A percentile compares a stretch with the other conserved stretches of the same genome.
phyloP scores from a whole-genome alignment of 2,113 vertebrate species.

The Okapia johnstoni region DNA sequence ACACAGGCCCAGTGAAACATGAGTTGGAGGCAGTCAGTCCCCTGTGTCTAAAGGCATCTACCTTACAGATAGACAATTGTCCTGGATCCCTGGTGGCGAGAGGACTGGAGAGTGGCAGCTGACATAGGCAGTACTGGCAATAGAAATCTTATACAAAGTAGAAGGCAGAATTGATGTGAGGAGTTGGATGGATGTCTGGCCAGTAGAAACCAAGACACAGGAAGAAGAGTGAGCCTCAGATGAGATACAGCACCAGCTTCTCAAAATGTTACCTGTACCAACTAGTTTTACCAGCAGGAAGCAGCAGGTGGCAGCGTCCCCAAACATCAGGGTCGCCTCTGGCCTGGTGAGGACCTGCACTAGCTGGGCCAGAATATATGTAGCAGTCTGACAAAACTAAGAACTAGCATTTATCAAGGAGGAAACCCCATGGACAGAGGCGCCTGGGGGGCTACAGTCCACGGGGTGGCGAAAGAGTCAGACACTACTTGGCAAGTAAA shows the following conservation, averaged over 20 bases:
- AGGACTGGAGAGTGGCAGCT: neutral
- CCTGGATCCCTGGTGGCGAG: neutral
- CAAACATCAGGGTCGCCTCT: neutral
- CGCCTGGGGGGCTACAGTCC: too few relatives aligned
- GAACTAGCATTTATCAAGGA: neutral
- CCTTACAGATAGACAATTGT: neutral
- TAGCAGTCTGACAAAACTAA: neutral
- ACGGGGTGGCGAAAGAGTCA: too few relatives aligned
- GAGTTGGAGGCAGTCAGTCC: too few relatives aligned
- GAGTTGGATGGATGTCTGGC: neutral
- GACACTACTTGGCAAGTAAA: neutral
- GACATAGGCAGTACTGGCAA: too few relatives aligned
- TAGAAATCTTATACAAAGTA: neutral
- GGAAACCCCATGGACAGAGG: too few relatives aligned
- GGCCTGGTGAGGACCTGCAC: too few relatives aligned
- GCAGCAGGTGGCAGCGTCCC: neutral
- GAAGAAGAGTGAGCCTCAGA: neutral
- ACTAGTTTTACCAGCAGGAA: neutral
- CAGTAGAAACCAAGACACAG: neutral
- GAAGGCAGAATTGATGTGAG: slow-evolving; percentile 29
- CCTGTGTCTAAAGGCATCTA: neutral
- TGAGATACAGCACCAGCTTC: neutral
- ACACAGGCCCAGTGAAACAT: neutral
- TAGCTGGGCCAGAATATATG: neutral
- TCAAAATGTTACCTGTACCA: neutral